These are phyloP conservation scores for Chironomus tentans DNA, from an alignment of 2,888 invertebrate genomes.

Conservation along the genomic window DNA sequence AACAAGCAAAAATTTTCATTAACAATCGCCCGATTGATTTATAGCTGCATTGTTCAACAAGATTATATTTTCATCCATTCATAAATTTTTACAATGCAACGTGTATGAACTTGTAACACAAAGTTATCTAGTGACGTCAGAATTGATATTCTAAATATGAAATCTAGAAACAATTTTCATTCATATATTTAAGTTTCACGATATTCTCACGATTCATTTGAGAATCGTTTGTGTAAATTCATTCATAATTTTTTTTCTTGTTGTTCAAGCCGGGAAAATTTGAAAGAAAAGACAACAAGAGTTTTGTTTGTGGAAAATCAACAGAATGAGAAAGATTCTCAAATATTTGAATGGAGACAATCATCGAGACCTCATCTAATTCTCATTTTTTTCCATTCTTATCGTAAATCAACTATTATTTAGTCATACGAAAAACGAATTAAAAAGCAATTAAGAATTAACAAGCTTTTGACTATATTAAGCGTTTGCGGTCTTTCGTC, in stretches of 20 bases:
- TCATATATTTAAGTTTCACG: neutral
- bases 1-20: slow-evolving; percentile 1
- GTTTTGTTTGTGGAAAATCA: neutral
- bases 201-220: neutral
- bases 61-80: neutral
- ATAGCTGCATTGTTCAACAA: slow-evolving; percentile 13
- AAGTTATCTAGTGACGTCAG: slow-evolving; percentile 1
- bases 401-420: neutral
- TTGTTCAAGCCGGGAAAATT: neutral
- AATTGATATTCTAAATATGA: too few relatives aligned
- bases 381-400: neutral
- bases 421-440: slow-evolving; percentile 13
- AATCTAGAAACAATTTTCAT: neutral
- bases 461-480: neutral
- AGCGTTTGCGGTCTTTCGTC: neutral
- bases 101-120: slow-evolving; percentile 16
- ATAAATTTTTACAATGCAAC: slow-evolving; percentile 7
- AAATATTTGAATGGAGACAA: neutral
- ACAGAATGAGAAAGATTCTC: neutral
- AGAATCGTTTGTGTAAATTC: neutral
- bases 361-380: neutral
- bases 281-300: neutral
- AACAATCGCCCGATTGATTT: slow-evolving; percentile 20
- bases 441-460: slow-evolving; percentile 25
- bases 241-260: neutral